A percentile compares a stretch with the other conserved stretches of the same genome.
phyloP scores from a whole-genome alignment of 2,113 vertebrate genomes.

The Elaphurus davidianus region DNA sequence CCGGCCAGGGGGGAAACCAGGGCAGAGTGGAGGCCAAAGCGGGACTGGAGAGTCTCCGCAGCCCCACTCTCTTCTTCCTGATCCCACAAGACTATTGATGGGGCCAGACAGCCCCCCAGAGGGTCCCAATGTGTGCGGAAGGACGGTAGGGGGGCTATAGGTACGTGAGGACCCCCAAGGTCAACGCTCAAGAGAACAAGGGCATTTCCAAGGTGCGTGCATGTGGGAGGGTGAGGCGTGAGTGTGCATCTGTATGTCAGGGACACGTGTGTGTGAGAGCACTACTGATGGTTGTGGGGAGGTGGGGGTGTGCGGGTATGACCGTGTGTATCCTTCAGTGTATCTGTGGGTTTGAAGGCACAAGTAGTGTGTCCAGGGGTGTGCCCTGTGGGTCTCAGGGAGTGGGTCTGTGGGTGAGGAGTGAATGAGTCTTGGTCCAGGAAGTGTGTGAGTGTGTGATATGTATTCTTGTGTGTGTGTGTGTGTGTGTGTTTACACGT shows the following conservation, averaged over 20 bases:
- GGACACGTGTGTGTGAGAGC: not conserved
- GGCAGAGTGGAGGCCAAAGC: not conserved
- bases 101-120: not conserved
- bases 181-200: accelerated
- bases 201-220: not conserved
- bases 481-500: accelerated
- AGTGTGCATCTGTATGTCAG: accelerated
- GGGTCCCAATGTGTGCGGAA: not conserved
- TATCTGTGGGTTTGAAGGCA: not conserved
- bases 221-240: not conserved
- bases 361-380: not conserved
- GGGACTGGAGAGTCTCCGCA: not conserved
- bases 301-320: not conserved
- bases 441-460: not conserved
- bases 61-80: not conserved
- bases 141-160: accelerated
- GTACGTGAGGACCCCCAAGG: accelerated
- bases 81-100: not conserved
- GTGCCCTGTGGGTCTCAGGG: not conserved
- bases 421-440: not conserved
- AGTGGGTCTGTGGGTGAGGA: not conserved
- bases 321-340: accelerated
- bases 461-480: too few relatives aligned
- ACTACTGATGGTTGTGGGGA: not conserved
- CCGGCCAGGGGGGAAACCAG: accelerated